Conservation (phyloP, 2,888 invertebrate species). For the Panzeria rudis region DNA sequence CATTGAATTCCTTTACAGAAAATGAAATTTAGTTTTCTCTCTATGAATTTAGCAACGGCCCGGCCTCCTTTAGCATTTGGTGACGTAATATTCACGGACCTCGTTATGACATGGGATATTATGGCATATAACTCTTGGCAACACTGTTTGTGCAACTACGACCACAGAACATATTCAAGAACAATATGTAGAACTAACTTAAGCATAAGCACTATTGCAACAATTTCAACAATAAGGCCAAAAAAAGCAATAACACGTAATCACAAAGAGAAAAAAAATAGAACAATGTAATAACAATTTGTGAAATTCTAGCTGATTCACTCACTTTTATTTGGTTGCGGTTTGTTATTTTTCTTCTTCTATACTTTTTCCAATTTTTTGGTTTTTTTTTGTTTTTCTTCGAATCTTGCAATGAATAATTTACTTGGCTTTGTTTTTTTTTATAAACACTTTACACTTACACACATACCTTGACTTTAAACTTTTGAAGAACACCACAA, state of each 20-base stretch:
- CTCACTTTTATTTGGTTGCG: slow-evolving; percentile 4
- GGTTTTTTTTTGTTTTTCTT: background rate
- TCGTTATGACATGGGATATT: too few relatives aligned
- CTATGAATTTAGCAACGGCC: too few relatives aligned
- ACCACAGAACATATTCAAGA: background rate
- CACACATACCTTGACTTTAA: background rate
- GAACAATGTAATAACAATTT: slow-evolving; percentile 1
- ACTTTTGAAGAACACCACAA: background rate
- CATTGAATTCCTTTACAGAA: too few relatives aligned
- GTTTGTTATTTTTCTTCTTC: background rate
- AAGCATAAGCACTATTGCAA: background rate
- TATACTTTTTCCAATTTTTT: background rate
- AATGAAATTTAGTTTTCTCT: too few relatives aligned
- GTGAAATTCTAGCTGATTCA: slow-evolving; percentile 10
- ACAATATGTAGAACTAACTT: background rate
- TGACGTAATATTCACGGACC: too few relatives aligned
- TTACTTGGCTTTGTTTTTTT: background rate
- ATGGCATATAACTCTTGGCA: too few relatives aligned
- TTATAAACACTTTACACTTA: background rate
- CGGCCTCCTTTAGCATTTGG: too few relatives aligned
- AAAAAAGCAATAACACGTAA: background rate
- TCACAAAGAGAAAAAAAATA: background rate
- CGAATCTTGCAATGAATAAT: background rate
- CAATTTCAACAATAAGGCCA: background rate
- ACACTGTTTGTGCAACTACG: background rate